Evolutionary conservation across 2,888 invertebrate genomes (phyloP).

Genomic region (Nasonovia ribisnigri): DNA sequence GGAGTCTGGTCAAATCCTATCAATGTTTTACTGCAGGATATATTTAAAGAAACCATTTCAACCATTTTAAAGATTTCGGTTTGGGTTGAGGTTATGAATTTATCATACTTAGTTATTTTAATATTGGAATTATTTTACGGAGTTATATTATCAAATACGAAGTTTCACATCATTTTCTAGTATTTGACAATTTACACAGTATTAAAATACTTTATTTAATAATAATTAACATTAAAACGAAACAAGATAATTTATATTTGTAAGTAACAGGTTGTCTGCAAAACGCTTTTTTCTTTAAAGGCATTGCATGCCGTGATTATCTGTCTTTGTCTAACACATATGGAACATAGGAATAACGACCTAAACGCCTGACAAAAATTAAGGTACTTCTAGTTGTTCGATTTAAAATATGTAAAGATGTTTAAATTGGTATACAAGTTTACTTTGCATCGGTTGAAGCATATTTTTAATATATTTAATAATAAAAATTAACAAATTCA

Average conservation of each 20-base stretch:
- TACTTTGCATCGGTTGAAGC: too few relatives aligned
- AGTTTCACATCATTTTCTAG: neutral
- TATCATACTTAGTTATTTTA: neutral
- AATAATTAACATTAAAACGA: neutral
- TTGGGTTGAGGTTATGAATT: neutral
- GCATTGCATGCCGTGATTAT: too few relatives aligned
- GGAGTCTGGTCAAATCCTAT: neutral
- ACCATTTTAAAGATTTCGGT: neutral
- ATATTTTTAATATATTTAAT: too few relatives aligned
- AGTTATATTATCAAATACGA: neutral
- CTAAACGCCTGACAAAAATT: too few relatives aligned
- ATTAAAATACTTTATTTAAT: neutral
- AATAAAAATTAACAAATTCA: too few relatives aligned
- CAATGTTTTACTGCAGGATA: neutral
- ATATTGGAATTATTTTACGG: neutral
- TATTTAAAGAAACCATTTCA: neutral
- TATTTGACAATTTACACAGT: neutral
- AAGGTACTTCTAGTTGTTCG: too few relatives aligned
- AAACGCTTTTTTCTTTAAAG: too few relatives aligned
- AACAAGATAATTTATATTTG: neutral
- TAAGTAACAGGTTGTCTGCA: neutral
- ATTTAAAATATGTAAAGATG: too few relatives aligned
- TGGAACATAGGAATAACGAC: too few relatives aligned
- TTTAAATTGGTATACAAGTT: too few relatives aligned
- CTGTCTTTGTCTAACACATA: too few relatives aligned